Evolutionary conservation across 2,113 vertebrate genomes (phyloP), one percentile per base, ranked within the genome.

Genomic region (Cephalopterus ornatus): DNA sequence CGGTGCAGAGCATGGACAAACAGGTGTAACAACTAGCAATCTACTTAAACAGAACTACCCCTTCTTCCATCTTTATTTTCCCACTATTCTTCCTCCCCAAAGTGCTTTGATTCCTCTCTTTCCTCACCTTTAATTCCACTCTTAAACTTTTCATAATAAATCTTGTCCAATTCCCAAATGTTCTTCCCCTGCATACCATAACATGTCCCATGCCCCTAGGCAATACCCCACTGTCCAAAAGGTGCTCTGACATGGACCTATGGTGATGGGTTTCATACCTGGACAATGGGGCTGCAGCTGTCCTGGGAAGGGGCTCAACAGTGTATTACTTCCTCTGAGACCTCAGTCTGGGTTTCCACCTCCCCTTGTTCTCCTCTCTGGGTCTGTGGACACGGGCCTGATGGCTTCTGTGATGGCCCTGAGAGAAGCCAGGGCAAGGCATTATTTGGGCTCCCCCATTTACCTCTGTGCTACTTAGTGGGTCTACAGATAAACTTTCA

Each of bases 341-440:
- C 33, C 23, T 83, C 59, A 59, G 0, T 55, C 30, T 76, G 41
- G 0, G 3, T 28, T 92, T 12, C 7, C 9, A 59, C 2, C 3
- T 76, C 49, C 14, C 12, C 27, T 27, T 52, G 11, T 39, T 53
- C 10, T 68, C 12, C 30, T 82, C 8, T 47, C 39, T 79, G 33
- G 20, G 11, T 81, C 44, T 75, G 20, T 46, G 27, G 26, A 75
- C 30, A 20, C 17, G 13, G 5, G 24, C 11, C 6, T 79, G 30
- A 56, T 76, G 59, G 15, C 19, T 77, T 37, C 14, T 49, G 16
- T 23, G 13, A 33, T 42, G 8, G 12, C 27, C 27, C n/a, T 70
- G 7, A 18, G 11, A 72, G 19, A 72, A 82, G 30, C 3, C 14
- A 74, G 13, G 19, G 3, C 27, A 65, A 55, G 22, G 26, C 12